These are phyloP conservation scores for Eutrigla gurnardus DNA, from an alignment of 2,797 vertebrate species.

Conservation along the genomic window DNA sequence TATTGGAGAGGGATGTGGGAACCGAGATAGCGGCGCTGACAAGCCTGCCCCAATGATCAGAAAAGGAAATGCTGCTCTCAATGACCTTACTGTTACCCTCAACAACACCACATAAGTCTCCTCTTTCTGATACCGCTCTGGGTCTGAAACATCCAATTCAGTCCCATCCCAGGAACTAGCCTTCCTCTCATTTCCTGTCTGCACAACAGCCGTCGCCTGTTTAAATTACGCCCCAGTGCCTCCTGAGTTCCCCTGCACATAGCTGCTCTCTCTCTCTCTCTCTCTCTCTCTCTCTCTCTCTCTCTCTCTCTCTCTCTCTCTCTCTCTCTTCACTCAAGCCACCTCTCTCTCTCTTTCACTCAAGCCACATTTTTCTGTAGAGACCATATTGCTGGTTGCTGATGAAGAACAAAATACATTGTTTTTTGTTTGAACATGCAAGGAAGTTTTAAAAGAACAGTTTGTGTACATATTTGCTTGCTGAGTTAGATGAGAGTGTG, in stretches of 20 bases:
- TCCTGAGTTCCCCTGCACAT: conserved; percentile 82
- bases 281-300: conserved; percentile 28
- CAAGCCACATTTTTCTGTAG: conserved; percentile 74
- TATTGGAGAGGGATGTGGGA: conserved; percentile 83
- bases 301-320: conserved; percentile 21
- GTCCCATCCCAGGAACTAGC: conserved; percentile 94
- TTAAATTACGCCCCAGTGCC: conserved; percentile 96
- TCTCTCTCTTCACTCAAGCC: neutral
- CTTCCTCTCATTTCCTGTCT: conserved; percentile 99
- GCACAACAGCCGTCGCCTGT: conserved; percentile 94
- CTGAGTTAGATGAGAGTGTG: neutral
- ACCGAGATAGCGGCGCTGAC: conserved; percentile 79
- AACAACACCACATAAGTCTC: conserved; percentile 86
- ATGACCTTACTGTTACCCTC: conserved; percentile 98
- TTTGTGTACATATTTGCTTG: neutral
- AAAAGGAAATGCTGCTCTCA: conserved; percentile 86
- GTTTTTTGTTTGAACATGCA: conserved; percentile 16
- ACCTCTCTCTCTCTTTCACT: conserved; percentile 18
- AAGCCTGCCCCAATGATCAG: conserved; percentile 79
- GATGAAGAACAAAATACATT: conserved; percentile 74
- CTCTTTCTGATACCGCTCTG: conserved; percentile 94
- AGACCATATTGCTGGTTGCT: conserved; percentile 64
- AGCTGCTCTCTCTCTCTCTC: conserved; percentile 48
- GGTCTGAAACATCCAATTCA: conserved; percentile 95
- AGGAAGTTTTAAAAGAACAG: conserved; percentile 1